phyloP scores from a whole-genome alignment of 2,888 invertebrate species.

The Drosophila setosimentum region DNA sequence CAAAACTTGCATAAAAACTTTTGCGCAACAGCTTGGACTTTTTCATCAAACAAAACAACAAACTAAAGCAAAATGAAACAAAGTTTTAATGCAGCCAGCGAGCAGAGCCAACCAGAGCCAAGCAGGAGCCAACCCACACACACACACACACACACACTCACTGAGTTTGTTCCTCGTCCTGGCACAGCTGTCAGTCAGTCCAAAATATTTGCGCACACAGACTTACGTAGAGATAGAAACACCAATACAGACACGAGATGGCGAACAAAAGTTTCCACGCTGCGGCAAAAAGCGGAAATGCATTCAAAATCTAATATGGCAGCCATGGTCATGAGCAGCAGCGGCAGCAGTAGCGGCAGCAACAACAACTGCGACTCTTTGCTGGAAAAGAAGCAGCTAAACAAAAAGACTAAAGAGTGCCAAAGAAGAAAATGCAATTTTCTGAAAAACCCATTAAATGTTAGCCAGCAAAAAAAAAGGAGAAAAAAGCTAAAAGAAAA shows the following conservation, averaged over 20 bases:
- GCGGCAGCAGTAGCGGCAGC: conserved; percentile 32
- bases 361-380: conserved; percentile 41
- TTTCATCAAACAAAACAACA: conserved; percentile 80
- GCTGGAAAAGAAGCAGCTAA: conserved; percentile 74
- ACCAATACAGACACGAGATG: conserved; percentile 57
- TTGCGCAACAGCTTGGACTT: conserved; percentile 81
- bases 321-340: conserved; percentile 81
- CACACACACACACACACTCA: conserved; percentile 37
- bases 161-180: conserved; percentile 47
- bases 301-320: conserved; percentile 82
- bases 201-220: conserved; percentile 66
- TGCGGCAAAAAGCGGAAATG: conserved; percentile 82
- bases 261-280: conserved; percentile 79
- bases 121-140: conserved; percentile 44
- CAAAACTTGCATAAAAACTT: conserved; percentile 80
- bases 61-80: conserved; percentile 72
- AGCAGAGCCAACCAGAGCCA: conserved; percentile 58
- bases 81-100: conserved; percentile 73
- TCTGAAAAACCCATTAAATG: conserved; percentile 83
- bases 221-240: conserved; percentile 39
- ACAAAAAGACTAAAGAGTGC: conserved; percentile 79
- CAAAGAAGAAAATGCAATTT: conserved; percentile 83
- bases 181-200: conserved; percentile 80
- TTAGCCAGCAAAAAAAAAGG: conserved; percentile 68
- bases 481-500: conserved; percentile 1